phyloP scores from a whole-genome alignment of 1,140 invertebrate species.

The Idris sp. region DNA sequence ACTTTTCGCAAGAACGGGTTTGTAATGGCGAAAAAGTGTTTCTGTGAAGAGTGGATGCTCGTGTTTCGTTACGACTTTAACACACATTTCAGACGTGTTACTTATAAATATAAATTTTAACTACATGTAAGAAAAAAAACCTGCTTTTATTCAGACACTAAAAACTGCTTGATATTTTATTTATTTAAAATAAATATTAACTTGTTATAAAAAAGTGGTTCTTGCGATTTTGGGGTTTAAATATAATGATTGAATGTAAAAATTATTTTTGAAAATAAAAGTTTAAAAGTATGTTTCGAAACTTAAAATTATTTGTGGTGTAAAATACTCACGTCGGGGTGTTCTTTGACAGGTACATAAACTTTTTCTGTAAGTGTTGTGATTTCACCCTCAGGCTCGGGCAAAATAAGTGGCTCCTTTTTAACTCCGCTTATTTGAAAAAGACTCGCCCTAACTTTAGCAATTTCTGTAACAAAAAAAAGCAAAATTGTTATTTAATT shows the following conservation, averaged over 20 bases:
- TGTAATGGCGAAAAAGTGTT: constrained; percentile 30
- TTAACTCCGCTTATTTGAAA: constrained; percentile 99
- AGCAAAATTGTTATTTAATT: constrained; percentile 16
- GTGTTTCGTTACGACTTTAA: constrained; percentile 4
- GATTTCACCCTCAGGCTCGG: constrained; percentile 94
- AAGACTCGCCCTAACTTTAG: constrained; percentile 96
- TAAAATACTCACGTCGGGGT: constrained; percentile 99
- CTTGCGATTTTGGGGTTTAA: no score
- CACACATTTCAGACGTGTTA: no score
- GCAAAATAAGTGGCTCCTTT: constrained; percentile 94
- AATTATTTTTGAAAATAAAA: no score
- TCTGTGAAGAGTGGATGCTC: not conserved
- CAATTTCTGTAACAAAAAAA: constrained; percentile 92
- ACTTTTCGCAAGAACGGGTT: constrained; percentile 6
- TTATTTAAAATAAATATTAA: no score
- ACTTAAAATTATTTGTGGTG: no score
- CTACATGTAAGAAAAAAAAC: no score
- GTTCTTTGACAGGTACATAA: constrained; percentile 99
- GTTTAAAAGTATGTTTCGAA: no score
- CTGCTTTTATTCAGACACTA: no score
- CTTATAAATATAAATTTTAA: no score
- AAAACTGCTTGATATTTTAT: no score
- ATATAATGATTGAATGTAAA: no score
- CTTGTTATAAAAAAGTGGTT: no score
- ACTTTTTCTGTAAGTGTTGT: constrained; percentile 98